phyloP scores from a whole-genome alignment of 1,140 invertebrate genomes.

The Himalopsyche phryganea region DNA sequence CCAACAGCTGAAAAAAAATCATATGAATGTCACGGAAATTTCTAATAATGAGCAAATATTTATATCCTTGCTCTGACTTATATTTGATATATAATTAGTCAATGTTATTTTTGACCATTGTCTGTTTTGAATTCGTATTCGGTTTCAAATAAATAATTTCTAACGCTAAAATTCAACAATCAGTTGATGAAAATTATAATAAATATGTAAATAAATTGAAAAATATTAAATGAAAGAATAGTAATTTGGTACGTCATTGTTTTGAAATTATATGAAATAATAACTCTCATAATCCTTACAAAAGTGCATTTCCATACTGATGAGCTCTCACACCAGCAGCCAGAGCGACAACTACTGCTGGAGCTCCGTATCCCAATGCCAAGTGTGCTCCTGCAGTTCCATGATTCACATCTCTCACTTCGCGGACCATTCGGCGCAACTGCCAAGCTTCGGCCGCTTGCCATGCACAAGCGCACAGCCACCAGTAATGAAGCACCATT shows the following conservation, averaged over 20 bases:
- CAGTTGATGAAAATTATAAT: too few relatives aligned
- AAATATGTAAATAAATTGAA: too few relatives aligned
- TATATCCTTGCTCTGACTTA: neutral
- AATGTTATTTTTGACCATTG: neutral
- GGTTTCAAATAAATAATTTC: too few relatives aligned
- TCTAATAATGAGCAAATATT: too few relatives aligned
- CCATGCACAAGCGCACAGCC: conserved; percentile 87
- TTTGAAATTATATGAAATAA: too few relatives aligned
- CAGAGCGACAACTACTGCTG: conserved; percentile 86
- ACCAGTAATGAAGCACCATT: conserved; percentile 90
- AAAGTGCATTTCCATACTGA: conserved; percentile 90
- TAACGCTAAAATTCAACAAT: too few relatives aligned
- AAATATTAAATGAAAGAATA: too few relatives aligned
- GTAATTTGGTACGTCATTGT: too few relatives aligned
- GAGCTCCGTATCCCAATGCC: conserved; percentile 91
- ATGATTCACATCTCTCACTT: conserved; percentile 94
- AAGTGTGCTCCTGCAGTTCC: conserved; percentile 93
- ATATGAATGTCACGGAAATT: neutral
- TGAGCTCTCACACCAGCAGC: conserved; percentile 91
- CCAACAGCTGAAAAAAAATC: conserved; percentile 74
- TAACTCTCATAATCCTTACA: conserved; percentile 76
- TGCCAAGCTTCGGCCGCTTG: conserved; percentile 88
- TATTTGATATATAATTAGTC: neutral
- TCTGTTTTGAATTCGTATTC: too few relatives aligned
- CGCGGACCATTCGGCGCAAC: conserved; percentile 90